Conservation (phyloP, 1,140 invertebrate species). For the Drosophila carrolli region DNA sequence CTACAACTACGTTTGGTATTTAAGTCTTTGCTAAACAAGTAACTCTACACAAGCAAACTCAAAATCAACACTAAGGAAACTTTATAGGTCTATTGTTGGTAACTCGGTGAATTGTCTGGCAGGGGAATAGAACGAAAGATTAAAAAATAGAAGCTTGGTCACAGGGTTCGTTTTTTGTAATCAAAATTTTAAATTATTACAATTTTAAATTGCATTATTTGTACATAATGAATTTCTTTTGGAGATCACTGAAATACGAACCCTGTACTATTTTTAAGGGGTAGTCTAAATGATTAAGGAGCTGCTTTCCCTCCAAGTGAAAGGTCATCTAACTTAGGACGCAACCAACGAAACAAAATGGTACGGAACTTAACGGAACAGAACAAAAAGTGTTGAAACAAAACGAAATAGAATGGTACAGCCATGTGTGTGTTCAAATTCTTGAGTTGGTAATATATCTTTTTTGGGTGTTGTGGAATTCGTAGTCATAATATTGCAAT, state of each 20-base stretch:
- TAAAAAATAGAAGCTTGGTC: neutral
- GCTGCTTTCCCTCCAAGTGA: conserved; percentile 10
- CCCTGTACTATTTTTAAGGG: neutral
- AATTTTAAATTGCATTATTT: neutral
- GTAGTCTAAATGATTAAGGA: neutral
- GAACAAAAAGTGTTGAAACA: conserved; percentile 14
- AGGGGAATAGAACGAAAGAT: neutral
- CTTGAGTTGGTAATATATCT: neutral
- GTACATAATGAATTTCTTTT: too few relatives aligned
- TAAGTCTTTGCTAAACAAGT: conserved; percentile 61
- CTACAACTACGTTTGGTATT: conserved; percentile 60
- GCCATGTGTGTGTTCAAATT: conserved; percentile 4
- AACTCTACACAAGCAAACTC: conserved; percentile 64
- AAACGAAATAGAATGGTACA: conserved; percentile 12
- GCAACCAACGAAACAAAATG: conserved; percentile 10
- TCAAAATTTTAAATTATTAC: neutral
- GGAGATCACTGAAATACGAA: conserved; percentile 1
- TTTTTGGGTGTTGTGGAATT: neutral
- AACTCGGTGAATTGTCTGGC: conserved; percentile 31
- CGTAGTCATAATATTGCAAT: neutral
- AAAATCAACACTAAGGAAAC: conserved; percentile 49
- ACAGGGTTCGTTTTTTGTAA: conserved; percentile 5
- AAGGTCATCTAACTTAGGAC: conserved; percentile 2
- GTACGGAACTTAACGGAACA: conserved; percentile 11
- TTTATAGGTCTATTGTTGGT: conserved; percentile 24